These are phyloP conservation scores for Spheniscus humboldti DNA, from an alignment of 2,797 vertebrate species.

Conservation along the genomic window DNA sequence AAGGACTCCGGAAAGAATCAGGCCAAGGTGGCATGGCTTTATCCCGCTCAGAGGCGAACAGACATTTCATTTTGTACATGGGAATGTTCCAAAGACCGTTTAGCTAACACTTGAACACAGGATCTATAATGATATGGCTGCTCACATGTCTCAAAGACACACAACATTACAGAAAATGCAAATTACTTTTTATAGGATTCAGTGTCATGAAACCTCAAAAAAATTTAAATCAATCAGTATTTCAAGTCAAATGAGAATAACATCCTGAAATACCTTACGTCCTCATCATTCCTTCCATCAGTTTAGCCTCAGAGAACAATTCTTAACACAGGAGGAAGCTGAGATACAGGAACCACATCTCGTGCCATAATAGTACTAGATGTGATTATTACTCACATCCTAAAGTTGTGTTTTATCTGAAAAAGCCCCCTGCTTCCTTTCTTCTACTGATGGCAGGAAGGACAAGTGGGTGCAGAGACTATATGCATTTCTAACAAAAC, in stretches of 20 bases:
- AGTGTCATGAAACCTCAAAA: background rate
- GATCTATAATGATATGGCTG: background rate
- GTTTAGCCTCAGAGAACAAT: background rate
- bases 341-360: background rate
- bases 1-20: background rate
- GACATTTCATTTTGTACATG: background rate
- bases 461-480: background rate
- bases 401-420: background rate
- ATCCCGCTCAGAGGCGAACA: background rate
- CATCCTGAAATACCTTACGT: background rate
- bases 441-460: background rate
- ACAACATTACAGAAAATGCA: background rate
- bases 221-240: background rate
- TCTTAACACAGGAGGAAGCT: background rate
- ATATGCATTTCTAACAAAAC: background rate
- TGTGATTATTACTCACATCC: background rate
- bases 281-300: background rate
- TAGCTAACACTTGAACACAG: background rate
- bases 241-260: background rate
- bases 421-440: background rate
- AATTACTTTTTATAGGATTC: background rate
- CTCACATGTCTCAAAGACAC: background rate
- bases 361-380: background rate
- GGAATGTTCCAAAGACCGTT: background rate
- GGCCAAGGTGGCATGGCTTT: background rate